Evolutionary conservation across 1,140 invertebrate genomes (phyloP).

Genomic region (Drosophila nebulosa): DNA sequence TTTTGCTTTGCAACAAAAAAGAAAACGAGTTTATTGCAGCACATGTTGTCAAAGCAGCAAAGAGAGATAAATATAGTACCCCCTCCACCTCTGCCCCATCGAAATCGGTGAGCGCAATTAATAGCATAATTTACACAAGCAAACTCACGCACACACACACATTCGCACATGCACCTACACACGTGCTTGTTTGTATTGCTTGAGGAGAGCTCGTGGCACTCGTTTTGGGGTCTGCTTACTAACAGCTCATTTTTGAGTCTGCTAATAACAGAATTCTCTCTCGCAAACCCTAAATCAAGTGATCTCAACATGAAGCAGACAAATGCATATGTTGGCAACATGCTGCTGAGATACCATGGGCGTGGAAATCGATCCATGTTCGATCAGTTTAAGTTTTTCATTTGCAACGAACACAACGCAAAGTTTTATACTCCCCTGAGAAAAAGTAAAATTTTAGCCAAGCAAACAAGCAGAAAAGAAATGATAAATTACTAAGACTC

Average conservation of each 20-base stretch:
- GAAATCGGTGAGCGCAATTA: conserved; percentile 34
- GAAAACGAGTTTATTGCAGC: conserved; percentile 71
- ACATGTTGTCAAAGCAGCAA: conserved; percentile 42
- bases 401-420: conserved; percentile 75
- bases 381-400: conserved; percentile 80
- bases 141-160: conserved; percentile 17
- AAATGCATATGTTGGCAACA: background rate
- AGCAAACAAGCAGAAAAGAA: background rate
- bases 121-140: conserved; percentile 68
- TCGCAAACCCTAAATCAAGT: background rate
- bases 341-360: background rate
- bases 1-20: conserved; percentile 37
- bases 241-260: background rate
- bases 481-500: conserved; percentile 14
- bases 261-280: background rate
- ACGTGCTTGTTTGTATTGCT: background rate
- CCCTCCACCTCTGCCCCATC: background rate
- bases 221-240: background rate
- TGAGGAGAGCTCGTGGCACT: background rate
- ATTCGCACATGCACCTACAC: background rate
- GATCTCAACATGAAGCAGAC: background rate
- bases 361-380: conserved; percentile 65
- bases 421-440: conserved; percentile 33
- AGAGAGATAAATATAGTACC: conserved; percentile 14
- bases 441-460: background rate